Base-by-base conservation (phyloP, 1,140 invertebrate species). In the Heliothis subflexa region DNA sequence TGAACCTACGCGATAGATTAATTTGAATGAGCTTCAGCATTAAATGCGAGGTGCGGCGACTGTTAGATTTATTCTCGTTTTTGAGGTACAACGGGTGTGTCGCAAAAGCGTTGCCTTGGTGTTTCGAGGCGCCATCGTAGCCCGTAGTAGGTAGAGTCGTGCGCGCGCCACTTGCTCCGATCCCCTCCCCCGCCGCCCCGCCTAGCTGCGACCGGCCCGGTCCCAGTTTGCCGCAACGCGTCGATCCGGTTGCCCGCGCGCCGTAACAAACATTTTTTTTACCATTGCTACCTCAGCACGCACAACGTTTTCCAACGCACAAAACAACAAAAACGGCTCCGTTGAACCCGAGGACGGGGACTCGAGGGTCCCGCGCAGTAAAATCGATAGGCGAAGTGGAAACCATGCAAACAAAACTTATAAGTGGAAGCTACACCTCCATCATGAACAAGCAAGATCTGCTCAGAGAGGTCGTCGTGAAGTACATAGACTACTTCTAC, bases 401-500 rank as follows among this genome's bases (percentile, higher is more conserved):
- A 90, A 89, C 86, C 88, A 95, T 95, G 94, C 94, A 95, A 91
- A 91, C 94, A 80, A 95, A 95, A 91, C 88, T 94, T 61, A 95
- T 96, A 94, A 95, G 93, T 91, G 92, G 94, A 84, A 95, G 95
- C 91, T 96, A 96, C 93, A 94, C 95, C 86, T 95, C 95, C 88
- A 95, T 96, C 88, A 95, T 96, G 92, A 96, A 95, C 87, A 96
- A 96, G 92, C 95, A 96, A 91, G 96, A 96, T 94, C 94, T 96
- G 80, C 95, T 96, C 55, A 94, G 96, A 82, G 96, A 96, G 91
- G 95, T 96, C 76, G 95, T 96, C 85, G 95, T 95, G 91, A 96
- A 96, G 86, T 96, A 96, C 91, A 96, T 96, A 82, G 96, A 96
- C 93, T 96, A 96, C 89, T 96, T 96, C 93, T 95, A 96, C 85